Percentiles rank a stretch among this genome's conserved stretches.
Evolutionary conservation across 1,140 invertebrate genomes (phyloP).

Genomic region (Arctopsyche grandis): DNA sequence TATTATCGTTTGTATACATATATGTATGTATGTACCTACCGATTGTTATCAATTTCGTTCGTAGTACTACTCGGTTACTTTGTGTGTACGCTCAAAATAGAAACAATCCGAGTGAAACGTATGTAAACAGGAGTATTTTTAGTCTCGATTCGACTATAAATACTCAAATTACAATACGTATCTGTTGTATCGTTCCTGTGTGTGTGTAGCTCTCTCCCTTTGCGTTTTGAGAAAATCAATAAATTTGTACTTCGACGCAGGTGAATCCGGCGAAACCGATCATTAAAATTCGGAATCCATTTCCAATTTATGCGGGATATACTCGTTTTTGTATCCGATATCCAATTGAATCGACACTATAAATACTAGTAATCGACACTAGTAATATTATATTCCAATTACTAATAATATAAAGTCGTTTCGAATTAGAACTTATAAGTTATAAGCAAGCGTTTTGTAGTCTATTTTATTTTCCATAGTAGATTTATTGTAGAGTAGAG

Average conservation of each 20-base stretch:
- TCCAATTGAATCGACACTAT: too few species aligned
- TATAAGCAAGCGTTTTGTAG: too few species aligned
- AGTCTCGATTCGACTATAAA: background rate
- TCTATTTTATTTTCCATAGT: too few species aligned
- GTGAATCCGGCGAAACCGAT: background rate
- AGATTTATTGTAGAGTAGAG: too few species aligned
- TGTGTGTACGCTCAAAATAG: background rate
- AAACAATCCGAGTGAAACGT: background rate
- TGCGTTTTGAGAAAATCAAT: background rate
- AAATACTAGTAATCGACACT: too few species aligned
- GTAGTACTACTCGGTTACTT: background rate
- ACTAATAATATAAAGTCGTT: too few species aligned
- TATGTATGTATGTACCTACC: background rate
- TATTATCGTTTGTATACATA: background rate
- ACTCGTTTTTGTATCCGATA: too few species aligned
- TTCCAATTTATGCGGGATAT: too few species aligned
- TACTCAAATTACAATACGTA: background rate
- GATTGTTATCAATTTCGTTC: too few species aligned
- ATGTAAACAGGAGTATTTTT: conserved; percentile 1
- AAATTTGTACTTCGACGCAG: conserved; percentile 9
- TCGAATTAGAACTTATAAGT: too few species aligned
- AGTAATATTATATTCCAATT: too few species aligned
- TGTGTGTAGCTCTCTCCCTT: background rate
- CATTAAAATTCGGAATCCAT: background rate
- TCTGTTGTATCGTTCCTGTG: background rate